A percentile compares a stretch with the other conserved stretches of the same genome.
phyloP scores from a whole-genome alignment of 2,888 invertebrate species.

The Carterocephalus palaemon region DNA sequence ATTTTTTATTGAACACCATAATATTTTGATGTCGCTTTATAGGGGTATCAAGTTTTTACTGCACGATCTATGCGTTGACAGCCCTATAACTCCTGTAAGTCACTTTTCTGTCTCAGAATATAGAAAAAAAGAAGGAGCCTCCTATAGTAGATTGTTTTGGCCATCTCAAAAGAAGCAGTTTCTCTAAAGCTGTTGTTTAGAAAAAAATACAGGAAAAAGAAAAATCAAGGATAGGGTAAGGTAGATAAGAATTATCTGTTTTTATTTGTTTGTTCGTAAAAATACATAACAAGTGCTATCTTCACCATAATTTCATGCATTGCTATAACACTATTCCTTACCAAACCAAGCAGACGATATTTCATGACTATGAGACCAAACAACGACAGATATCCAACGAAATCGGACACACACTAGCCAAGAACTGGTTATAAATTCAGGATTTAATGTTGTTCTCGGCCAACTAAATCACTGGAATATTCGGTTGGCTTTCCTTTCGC shows the following conservation, averaged over 20 bases:
- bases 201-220: too few species aligned
- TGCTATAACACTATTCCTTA: not conserved
- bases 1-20: constrained; percentile 32
- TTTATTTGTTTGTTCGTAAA: not conserved
- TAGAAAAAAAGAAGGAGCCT: too few species aligned
- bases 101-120: constrained; percentile 26
- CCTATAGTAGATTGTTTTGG: too few species aligned
- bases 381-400: constrained; percentile 16
- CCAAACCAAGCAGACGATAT: not conserved
- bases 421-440: constrained; percentile 28
- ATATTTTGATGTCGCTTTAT: constrained; percentile 34
- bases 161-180: too few species aligned
- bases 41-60: constrained; percentile 34
- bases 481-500: constrained; percentile 10
- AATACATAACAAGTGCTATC: not conserved
- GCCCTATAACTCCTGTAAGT: constrained; percentile 23
- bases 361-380: constrained; percentile 1
- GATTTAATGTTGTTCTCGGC: constrained; percentile 27
- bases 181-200: too few species aligned
- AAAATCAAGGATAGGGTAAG: too few species aligned
- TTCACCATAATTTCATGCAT: too few species aligned
- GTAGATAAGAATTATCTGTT: too few species aligned
- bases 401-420: constrained; percentile 18
- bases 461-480: constrained; percentile 22
- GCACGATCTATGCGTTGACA: constrained; percentile 27